phyloP scores from a whole-genome alignment of 2,888 invertebrate genomes.

The Pardosa pseudoannulata region DNA sequence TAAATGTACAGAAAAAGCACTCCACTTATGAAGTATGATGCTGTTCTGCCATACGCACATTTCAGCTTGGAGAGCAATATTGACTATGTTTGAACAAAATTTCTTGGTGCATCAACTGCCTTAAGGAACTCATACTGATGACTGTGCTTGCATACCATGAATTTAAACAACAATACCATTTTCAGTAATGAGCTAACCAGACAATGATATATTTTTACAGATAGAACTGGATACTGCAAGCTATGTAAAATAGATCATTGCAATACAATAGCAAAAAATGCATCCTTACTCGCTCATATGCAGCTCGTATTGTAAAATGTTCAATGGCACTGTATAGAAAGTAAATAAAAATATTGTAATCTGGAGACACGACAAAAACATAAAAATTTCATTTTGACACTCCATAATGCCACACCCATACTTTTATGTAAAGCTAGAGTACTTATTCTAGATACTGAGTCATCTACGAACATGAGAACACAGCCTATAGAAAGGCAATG shows the following conservation, averaged over 20 bases:
- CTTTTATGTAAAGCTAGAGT: constrained; percentile 61
- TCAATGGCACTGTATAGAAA: constrained; percentile 70
- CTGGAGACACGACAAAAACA: constrained; percentile 55
- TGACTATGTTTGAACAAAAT: constrained; percentile 62
- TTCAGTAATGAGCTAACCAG: constrained; percentile 54
- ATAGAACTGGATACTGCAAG: constrained; percentile 51
- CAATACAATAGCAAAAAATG: constrained; percentile 45
- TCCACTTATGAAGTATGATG: constrained; percentile 44
- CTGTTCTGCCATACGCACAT: constrained; percentile 43
- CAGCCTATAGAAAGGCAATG: constrained; percentile 54
- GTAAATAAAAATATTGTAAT: constrained; percentile 69
- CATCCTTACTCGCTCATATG: constrained; percentile 38
- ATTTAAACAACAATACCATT: constrained; percentile 38
- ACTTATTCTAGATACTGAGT: constrained; percentile 67
- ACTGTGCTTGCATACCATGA: constrained; percentile 67
- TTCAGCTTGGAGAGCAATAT: constrained; percentile 59
- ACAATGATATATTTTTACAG: constrained; percentile 44
- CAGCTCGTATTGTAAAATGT: constrained; percentile 57
- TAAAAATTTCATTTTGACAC: constrained; percentile 56
- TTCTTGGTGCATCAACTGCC: constrained; percentile 55
- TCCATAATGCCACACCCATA: constrained; percentile 64
- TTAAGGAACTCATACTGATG: constrained; percentile 67
- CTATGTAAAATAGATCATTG: constrained; percentile 47
- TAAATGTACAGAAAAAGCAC: constrained; percentile 66
- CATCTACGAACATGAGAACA: constrained; percentile 67